Percentiles rank a stretch among this genome's conserved stretches.
phyloP scores from a whole-genome alignment of 2,888 invertebrate genomes.

The Tuberolachnus salignus region DNA sequence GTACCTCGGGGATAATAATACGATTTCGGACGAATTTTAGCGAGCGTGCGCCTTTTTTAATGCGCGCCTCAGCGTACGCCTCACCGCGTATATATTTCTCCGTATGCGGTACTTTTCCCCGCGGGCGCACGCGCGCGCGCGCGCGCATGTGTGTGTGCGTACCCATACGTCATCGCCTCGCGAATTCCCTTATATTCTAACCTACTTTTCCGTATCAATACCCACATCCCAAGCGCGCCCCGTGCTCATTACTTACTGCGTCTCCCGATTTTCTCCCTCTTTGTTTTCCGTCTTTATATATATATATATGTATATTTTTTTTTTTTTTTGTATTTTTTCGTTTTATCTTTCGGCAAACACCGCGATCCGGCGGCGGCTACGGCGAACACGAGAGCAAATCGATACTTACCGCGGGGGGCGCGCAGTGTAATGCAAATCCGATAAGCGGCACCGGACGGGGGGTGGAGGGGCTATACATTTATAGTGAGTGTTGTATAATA shows the following conservation, averaged over 20 bases:
- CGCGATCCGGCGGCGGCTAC: neutral
- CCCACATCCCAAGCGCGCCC: too few species aligned
- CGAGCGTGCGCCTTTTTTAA: constrained; percentile 48
- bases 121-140: neutral
- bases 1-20: neutral
- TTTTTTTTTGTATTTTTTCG: too few species aligned
- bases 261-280: neutral
- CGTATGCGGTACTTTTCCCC: neutral
- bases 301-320: neutral
- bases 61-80: neutral
- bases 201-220: too few species aligned
- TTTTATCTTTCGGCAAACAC: neutral
- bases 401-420: neutral
- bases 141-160: neutral
- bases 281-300: neutral
- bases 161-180: too few species aligned
- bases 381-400: constrained; percentile 29
- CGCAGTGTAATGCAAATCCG: constrained; percentile 12
- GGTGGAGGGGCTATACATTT: neutral
- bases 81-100: too few species aligned
- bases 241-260: neutral
- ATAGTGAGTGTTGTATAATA: neutral
- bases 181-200: too few species aligned
- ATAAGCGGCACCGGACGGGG: neutral
- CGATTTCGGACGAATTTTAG: constrained; percentile 23